Conservation (phyloP, 2,113 vertebrate genomes). For the Oriolus oriolus region DNA sequence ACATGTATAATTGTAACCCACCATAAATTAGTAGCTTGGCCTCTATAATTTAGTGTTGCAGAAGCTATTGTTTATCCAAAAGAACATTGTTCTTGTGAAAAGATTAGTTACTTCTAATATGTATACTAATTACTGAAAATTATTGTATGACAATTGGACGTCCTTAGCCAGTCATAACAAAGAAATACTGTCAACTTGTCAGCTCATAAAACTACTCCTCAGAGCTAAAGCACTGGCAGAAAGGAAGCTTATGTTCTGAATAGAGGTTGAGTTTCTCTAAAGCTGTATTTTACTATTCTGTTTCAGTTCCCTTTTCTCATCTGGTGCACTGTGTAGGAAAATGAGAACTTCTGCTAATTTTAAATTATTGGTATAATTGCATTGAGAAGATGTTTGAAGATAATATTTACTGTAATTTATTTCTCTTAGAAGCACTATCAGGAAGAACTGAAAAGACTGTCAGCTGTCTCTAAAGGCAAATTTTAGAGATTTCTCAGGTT, state of each 20-base stretch:
- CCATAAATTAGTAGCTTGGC: constrained; percentile 59
- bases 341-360: not conserved
- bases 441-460: not conserved
- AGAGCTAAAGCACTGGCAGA: not conserved
- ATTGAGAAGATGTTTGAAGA: not conserved
- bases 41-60: constrained; percentile 52
- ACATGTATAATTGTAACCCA: constrained; percentile 63
- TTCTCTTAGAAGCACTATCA: not conserved
- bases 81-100: constrained; percentile 60
- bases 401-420: not conserved
- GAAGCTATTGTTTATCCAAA: constrained; percentile 65
- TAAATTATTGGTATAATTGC: not conserved
- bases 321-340: not conserved
- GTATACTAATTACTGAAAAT: constrained; percentile 65
- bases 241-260: constrained; percentile 23
- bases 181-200: constrained; percentile 59
- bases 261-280: not conserved
- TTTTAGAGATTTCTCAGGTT: not conserved
- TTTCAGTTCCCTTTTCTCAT: not conserved
- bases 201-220: constrained; percentile 27
- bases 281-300: not conserved
- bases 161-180: constrained; percentile 47
- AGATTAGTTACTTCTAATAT: constrained; percentile 51
- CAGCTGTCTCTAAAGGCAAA: not conserved
- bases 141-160: constrained; percentile 56